Evolutionary conservation across 37 sponge, comb jelly and placozoan genomes (phyloP).

Genomic region (Beroe ovata): DNA sequence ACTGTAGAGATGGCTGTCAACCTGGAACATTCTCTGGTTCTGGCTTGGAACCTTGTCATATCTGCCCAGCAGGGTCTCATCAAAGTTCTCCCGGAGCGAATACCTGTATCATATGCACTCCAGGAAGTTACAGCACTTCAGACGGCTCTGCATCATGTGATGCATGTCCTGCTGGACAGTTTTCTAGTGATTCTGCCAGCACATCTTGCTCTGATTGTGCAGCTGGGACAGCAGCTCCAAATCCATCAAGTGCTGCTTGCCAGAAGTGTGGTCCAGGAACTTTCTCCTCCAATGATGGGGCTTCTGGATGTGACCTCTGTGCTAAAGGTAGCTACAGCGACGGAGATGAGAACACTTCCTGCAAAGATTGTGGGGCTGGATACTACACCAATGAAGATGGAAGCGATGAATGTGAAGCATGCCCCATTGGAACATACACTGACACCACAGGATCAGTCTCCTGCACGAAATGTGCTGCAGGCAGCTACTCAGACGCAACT

Average conservation of each 20-base stretch:
- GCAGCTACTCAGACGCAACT: slow-evolving; percentile 20
- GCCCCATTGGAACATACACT: no score
- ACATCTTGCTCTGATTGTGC: not conserved
- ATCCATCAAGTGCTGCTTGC: not conserved
- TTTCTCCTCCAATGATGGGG: not conserved
- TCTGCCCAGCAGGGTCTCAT: not conserved
- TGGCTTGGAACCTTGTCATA: slow-evolving; percentile 29
- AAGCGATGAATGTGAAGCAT: no score
- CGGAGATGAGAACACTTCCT: slow-evolving; percentile 45
- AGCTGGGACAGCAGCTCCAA: slow-evolving; percentile 14
- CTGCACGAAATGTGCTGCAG: no score
- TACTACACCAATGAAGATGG: no score
- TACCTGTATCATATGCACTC: not conserved
- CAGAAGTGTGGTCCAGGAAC: slow-evolving; percentile 35
- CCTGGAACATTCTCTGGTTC: not conserved
- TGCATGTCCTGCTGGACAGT: slow-evolving; percentile 13
- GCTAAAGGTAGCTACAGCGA: not conserved
- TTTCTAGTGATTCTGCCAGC: not conserved
- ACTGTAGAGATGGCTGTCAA: slow-evolving; percentile 35
- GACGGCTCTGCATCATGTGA: not conserved
- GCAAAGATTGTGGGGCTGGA: no score
- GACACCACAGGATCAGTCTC: no score
- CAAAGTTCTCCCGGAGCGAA: not conserved
- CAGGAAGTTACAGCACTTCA: not conserved
- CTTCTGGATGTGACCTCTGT: slow-evolving; percentile 10